Conservation (phyloP, 2,113 vertebrate genomes). For the Odocoileus virginianus region DNA sequence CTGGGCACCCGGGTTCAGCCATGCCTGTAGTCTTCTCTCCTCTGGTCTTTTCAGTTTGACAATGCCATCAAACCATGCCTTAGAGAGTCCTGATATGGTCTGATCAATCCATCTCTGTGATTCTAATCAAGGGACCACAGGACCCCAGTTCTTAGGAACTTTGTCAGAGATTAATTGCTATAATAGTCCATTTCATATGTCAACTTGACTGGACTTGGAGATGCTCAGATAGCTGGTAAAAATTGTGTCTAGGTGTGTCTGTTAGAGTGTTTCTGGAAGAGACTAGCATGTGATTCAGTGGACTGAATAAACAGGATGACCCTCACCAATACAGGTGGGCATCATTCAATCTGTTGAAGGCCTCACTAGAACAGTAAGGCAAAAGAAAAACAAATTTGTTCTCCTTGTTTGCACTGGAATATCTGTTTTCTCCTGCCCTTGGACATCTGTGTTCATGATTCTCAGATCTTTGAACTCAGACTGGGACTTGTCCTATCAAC, state of each 20-base stretch:
- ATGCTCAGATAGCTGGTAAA: not conserved
- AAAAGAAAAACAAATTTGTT: not conserved
- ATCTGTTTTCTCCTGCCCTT: not conserved
- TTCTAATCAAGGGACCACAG: not conserved
- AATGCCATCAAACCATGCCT: not conserved
- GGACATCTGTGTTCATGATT: not conserved
- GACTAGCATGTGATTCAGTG: not conserved
- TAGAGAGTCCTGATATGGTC: not conserved
- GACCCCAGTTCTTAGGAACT: not conserved
- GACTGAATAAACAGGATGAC: not conserved
- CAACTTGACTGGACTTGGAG: not conserved
- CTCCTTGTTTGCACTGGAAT: not conserved
- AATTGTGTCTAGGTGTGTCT: not conserved
- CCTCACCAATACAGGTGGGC: not conserved
- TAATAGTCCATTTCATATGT: not conserved
- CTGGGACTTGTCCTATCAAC: not conserved
- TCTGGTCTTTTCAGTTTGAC: not conserved
- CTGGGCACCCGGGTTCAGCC: not conserved
- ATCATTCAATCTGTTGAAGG: not conserved
- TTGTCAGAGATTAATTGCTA: not conserved
- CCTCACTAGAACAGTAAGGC: not conserved
- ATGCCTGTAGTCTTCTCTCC: not conserved
- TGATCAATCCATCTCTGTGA: not conserved
- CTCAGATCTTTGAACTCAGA: not conserved
- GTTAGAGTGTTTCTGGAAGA: not conserved